A percentile compares a stretch with the other conserved stretches of the same genome.
phyloP scores from a whole-genome alignment of 2,113 vertebrate genomes.

The Crotalus helleri region DNA sequence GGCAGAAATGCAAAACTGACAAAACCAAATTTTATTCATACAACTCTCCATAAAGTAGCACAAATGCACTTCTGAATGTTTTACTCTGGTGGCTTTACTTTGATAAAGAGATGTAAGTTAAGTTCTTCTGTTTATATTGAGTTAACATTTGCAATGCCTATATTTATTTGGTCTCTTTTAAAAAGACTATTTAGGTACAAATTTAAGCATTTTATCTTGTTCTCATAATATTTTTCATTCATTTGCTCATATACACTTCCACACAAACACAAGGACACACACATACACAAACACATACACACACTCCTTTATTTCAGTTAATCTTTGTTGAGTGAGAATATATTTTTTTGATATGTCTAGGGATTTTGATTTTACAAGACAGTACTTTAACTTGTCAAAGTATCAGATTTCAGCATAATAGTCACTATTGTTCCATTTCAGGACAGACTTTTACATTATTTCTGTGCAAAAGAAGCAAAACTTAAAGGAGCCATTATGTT shows the following conservation, averaged over 20 bases:
- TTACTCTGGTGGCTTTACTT: neutral
- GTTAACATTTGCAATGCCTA: neutral
- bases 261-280: too few species aligned
- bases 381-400: constrained; percentile 9
- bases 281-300: neutral
- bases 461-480: constrained; percentile 9
- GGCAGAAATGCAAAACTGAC: neutral
- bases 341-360: neutral
- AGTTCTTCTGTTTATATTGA: neutral
- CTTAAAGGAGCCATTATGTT: neutral
- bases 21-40: neutral
- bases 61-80: neutral
- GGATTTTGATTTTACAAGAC: constrained; percentile 27
- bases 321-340: constrained; percentile 14
- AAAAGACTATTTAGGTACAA: neutral
- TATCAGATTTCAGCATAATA: neutral
- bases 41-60: neutral
- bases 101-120: neutral
- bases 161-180: neutral
- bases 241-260: neutral
- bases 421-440: neutral
- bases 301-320: constrained; percentile 13
- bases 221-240: neutral
- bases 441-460: neutral
- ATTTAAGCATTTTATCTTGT: neutral